phyloP scores from a whole-genome alignment of 2,113 vertebrate genomes.

The Muscicapa adusta region DNA sequence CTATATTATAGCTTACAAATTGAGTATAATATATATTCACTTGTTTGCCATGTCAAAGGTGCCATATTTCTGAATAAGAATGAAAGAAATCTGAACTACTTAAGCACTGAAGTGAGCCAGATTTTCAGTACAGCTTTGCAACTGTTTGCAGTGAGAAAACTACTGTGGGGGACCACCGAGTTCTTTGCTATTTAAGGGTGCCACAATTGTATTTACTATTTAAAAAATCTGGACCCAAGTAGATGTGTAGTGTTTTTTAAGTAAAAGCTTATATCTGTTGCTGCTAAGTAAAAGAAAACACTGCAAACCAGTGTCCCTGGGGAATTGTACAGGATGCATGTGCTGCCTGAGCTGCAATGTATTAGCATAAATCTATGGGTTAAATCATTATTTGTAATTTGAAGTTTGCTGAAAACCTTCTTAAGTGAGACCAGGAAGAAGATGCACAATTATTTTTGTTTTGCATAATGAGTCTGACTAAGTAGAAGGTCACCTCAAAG shows the following conservation, averaged over 20 bases:
- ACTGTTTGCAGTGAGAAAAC: background rate
- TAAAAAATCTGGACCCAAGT: background rate
- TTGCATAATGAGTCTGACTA: slow-evolving; percentile 33
- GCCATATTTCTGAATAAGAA: background rate
- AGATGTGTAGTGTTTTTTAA: background rate
- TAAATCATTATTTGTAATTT: slow-evolving; percentile 32
- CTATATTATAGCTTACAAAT: background rate
- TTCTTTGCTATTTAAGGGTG: background rate
- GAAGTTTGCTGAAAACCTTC: slow-evolving; percentile 7
- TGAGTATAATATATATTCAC: background rate
- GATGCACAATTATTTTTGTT: slow-evolving; percentile 29
- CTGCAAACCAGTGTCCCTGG: background rate
- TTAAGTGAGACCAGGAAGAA: background rate
- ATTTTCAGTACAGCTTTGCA: background rate
- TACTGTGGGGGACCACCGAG: background rate
- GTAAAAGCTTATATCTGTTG: background rate
- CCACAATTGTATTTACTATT: background rate
- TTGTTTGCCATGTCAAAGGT: background rate
- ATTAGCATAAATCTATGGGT: background rate
- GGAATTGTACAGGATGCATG: background rate
- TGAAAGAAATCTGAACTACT: background rate
- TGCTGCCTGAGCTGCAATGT: background rate
- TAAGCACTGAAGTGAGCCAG: background rate
- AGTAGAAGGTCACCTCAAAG: slow-evolving; percentile 55
- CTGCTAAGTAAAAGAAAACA: background rate